Conservation (phyloP, 1,140 invertebrate species). For the Brachionus asplanchnoidis region DNA sequence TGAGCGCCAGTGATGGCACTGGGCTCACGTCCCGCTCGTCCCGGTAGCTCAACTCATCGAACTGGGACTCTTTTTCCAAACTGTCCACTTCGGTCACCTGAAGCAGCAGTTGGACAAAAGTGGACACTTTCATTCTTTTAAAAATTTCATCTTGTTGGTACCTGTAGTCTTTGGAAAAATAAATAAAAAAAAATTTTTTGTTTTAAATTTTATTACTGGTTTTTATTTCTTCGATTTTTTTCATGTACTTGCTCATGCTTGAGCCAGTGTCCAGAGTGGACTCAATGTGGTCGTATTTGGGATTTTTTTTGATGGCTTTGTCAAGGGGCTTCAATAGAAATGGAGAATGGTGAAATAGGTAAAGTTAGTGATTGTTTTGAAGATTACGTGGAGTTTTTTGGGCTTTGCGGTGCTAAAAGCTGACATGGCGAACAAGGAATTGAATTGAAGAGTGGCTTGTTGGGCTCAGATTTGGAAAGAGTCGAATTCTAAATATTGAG, state of each 20-base stretch:
- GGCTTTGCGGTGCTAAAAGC: slow-evolving; percentile 40
- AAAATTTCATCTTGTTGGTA: slow-evolving; percentile 58
- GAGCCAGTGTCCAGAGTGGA: slow-evolving; percentile 54
- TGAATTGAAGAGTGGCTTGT: not conserved
- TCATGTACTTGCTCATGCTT: slow-evolving; percentile 52
- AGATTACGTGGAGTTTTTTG: slow-evolving; percentile 14
- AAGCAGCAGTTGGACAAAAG: slow-evolving; percentile 57
- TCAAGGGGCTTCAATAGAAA: slow-evolving; percentile 40
- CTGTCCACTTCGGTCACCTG: slow-evolving; percentile 40
- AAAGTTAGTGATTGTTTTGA: not conserved
- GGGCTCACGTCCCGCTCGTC: not conserved
- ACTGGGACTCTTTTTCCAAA: not conserved
- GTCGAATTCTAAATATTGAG: not conserved
- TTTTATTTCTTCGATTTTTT: slow-evolving; percentile 54
- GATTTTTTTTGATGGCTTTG: slow-evolving; percentile 54
- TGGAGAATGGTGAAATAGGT: not conserved
- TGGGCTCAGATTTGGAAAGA: not conserved
- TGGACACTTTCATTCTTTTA: slow-evolving; percentile 59
- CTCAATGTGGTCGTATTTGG: slow-evolving; percentile 55
- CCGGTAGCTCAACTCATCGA: not conserved
- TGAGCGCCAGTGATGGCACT: not conserved
- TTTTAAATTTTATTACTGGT: slow-evolving; percentile 45
- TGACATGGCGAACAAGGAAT: slow-evolving; percentile 9
- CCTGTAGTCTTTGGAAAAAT: not conserved
- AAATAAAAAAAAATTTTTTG: not conserved